phyloP scores from a whole-genome alignment of 2,797 vertebrate genomes.

The Danio albolineatus region DNA sequence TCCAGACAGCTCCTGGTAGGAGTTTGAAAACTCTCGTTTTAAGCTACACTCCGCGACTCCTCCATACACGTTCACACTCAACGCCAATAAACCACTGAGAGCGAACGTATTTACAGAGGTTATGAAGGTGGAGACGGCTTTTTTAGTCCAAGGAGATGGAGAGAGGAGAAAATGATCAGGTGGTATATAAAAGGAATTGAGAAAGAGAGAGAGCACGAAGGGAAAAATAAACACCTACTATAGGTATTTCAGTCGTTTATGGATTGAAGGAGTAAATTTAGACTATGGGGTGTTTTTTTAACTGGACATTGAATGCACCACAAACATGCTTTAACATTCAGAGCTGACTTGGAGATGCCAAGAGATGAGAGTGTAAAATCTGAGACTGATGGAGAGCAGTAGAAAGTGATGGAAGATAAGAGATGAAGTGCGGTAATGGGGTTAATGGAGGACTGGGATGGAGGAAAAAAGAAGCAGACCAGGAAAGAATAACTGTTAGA shows the following conservation, averaged over 20 bases:
- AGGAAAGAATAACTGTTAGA: slow-evolving; percentile 50
- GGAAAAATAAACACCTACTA: neutral
- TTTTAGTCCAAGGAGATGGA: neutral
- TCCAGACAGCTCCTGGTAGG: slow-evolving; percentile 34
- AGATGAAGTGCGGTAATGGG: neutral
- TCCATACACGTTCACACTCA: slow-evolving; percentile 16
- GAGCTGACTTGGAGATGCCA: slow-evolving; percentile 21
- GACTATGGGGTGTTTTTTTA: slow-evolving; percentile 46
- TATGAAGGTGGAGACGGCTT: slow-evolving; percentile 33
- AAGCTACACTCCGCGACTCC: slow-evolving; percentile 14
- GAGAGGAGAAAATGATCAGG: neutral
- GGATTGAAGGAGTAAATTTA: slow-evolving; percentile 60
- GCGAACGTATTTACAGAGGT: slow-evolving; percentile 38
- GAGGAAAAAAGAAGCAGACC: neutral
- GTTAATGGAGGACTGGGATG: neutral
- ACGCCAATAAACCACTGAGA: slow-evolving; percentile 12
- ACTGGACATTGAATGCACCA: slow-evolving; percentile 46
- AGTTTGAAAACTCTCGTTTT: slow-evolving; percentile 28
- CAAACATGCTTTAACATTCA: slow-evolving; percentile 53
- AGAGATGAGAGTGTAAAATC: neutral
- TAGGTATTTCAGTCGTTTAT: slow-evolving; percentile 48
- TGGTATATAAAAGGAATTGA: neutral
- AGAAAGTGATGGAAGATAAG: slow-evolving; percentile 16
- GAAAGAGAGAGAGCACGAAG: neutral
- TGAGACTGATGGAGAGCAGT: neutral